Base-by-base conservation (phyloP, 2,888 invertebrate species). In the Augiades crinisus region DNA sequence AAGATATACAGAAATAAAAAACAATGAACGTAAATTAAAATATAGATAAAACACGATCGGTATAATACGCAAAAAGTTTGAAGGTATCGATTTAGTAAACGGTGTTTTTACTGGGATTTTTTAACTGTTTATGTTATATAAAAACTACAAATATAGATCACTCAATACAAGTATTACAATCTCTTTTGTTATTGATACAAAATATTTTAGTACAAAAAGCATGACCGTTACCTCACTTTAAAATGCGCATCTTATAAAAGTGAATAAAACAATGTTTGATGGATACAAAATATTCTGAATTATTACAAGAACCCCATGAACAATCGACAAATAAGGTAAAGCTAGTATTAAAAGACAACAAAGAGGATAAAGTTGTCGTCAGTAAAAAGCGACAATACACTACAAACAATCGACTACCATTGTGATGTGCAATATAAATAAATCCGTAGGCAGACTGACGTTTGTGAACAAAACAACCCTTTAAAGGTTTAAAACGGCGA, bases 361-460 rank as follows among this genome's bases (percentile, higher is more conserved):
- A 31, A 30, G 37, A 44, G 37, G 30, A 51, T 51, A 37, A 27
- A 51, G 51, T 37, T 44, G 51, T 51, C 43, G 34, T 21, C 51
- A 51, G 44, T 51, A 51, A 51, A 50, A 46, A 44, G 16, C 37
- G 22, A 51, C 51, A 51, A 51, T 51, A 51, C 44, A 16, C 51
- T 44, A 51, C 51, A 51, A 51, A 51, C 44, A 44, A 44, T 51
- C 36, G 36, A 43, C 37, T 44, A 50, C 50, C 40, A 51, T 50
- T 50, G 51, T 51, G 37, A 44, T 44, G 16, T 44, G 30, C 51
- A 51, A 51, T 51, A 51, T 51, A 51, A 51, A 51, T 51, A 51
- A 51, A 51, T 51, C 44, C 8, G n/a, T 21, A 30, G 16, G 10
- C 5, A 37, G 50, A 51, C 37, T 37, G 50, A 44, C 37, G 37